Evolutionary conservation across 2,113 vertebrate genomes (phyloP).

Genomic region (Hippopotamus amphibius): DNA sequence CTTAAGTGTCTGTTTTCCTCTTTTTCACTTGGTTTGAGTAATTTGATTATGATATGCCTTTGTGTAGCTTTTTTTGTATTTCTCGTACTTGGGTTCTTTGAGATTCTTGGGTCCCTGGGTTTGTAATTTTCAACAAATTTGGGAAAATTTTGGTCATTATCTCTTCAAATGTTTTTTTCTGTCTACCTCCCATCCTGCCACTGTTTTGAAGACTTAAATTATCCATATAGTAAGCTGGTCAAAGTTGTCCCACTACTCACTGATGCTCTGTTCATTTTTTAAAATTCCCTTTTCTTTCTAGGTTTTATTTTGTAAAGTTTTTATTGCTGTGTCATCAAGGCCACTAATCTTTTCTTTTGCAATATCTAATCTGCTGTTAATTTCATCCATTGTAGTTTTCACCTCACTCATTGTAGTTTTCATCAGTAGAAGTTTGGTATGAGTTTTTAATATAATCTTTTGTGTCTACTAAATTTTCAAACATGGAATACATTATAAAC

Average conservation of each 20-base stretch:
- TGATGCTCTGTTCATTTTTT: neutral
- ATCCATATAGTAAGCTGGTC: neutral
- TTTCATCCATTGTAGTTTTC: neutral
- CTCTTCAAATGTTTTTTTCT: constrained; percentile 1
- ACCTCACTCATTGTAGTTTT: neutral
- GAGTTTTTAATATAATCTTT: neutral
- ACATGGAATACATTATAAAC: neutral
- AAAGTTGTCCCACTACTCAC: neutral
- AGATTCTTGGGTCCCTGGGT: neutral
- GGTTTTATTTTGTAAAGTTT: constrained; percentile 47
- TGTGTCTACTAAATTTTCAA: neutral
- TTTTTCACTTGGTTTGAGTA: constrained; percentile 16
- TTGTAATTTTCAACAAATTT: neutral
- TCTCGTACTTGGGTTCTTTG: constrained; percentile 2
- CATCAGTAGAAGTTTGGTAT: neutral
- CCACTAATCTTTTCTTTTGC: neutral
- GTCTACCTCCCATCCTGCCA: neutral
- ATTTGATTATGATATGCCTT: neutral
- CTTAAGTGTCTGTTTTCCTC: neutral
- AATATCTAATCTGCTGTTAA: neutral
- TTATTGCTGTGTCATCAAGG: constrained; percentile 16
- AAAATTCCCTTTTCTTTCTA: neutral
- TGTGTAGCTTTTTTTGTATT: neutral
- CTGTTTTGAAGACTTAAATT: neutral
- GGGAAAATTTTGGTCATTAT: constrained; percentile 26